Evolutionary conservation across 1,140 invertebrate genomes (phyloP).

Genomic region (Lordiphosa collinella): DNA sequence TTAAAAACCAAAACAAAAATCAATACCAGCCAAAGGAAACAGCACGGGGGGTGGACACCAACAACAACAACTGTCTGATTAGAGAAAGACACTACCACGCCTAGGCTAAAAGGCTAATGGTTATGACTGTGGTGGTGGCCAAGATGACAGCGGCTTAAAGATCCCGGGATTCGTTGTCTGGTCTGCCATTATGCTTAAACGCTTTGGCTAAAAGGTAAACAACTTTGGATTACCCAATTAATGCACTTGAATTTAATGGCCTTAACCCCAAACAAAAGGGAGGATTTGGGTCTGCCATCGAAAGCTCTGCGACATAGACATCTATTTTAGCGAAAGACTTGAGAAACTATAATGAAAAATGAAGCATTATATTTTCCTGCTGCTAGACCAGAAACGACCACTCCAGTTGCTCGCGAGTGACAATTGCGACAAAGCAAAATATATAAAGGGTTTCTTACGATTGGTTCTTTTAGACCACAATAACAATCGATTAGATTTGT

Average conservation of each 20-base stretch:
- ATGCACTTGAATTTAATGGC: conserved; percentile 53
- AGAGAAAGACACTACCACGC: conserved; percentile 46
- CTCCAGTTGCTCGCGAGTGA: too few relatives aligned
- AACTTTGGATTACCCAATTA: conserved; percentile 72
- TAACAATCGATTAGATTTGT: too few relatives aligned
- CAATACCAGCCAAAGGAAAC: conserved; percentile 52
- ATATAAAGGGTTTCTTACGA: too few relatives aligned
- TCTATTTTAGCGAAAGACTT: too few relatives aligned
- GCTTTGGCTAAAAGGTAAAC: conserved; percentile 22
- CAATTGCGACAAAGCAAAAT: too few relatives aligned
- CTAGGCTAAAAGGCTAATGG: conserved; percentile 74
- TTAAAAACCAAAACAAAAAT: conserved; percentile 77
- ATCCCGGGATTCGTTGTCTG: background rate
- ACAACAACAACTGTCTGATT: conserved; percentile 53
- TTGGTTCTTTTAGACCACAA: too few relatives aligned
- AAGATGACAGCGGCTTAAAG: conserved; percentile 69
- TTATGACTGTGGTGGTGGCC: conserved; percentile 71
- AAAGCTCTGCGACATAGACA: too few relatives aligned
- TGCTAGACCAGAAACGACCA: too few relatives aligned
- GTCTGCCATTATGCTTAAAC: background rate
- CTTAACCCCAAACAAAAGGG: background rate
- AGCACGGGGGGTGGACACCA: conserved; percentile 4
- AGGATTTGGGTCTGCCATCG: too few relatives aligned
- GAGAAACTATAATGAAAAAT: too few relatives aligned
- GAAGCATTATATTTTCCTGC: too few relatives aligned